Percentiles rank a stretch among this genome's conserved stretches.
Evolutionary conservation across 2,888 invertebrate genomes (phyloP).

Genomic region (Philaethria dido): DNA sequence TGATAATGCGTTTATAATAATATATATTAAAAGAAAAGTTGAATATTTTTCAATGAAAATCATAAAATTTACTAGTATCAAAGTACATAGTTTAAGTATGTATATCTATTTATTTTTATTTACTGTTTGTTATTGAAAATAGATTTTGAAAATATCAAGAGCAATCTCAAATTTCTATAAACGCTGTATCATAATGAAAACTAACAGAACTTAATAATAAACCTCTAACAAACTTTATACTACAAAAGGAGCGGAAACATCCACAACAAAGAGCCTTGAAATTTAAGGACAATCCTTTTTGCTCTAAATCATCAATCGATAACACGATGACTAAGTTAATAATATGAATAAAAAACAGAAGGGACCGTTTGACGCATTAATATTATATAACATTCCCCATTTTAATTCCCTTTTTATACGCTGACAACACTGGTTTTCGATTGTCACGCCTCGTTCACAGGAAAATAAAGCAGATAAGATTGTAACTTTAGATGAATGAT

Average conservation of each 20-base stretch:
- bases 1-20: background rate
- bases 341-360: slow-evolving; percentile 62
- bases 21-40: too few relatives aligned
- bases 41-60: too few relatives aligned
- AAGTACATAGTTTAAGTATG: too few relatives aligned
- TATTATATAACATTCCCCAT: slow-evolving; percentile 68
- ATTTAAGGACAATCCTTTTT: slow-evolving; percentile 62
- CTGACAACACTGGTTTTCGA: slow-evolving; percentile 76
- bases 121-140: too few relatives aligned
- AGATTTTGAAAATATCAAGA: too few relatives aligned
- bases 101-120: too few relatives aligned
- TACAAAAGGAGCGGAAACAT: slow-evolving; percentile 45
- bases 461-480: slow-evolving; percentile 54
- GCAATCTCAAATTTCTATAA: background rate
- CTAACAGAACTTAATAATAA: background rate
- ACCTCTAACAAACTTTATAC: slow-evolving; percentile 29
- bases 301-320: slow-evolving; percentile 62
- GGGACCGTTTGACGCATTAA: slow-evolving; percentile 79
- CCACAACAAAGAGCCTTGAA: slow-evolving; percentile 46
- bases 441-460: slow-evolving; percentile 81
- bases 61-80: too few relatives aligned
- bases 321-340: slow-evolving; percentile 46
- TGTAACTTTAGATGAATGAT: slow-evolving; percentile 6
- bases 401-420: slow-evolving; percentile 64
- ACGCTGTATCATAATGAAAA: slow-evolving; percentile 1